Evolutionary conservation across 1,140 invertebrate genomes (phyloP), one percentile per base, ranked within the genome.

Genomic region (Drosophila kanapiae): DNA sequence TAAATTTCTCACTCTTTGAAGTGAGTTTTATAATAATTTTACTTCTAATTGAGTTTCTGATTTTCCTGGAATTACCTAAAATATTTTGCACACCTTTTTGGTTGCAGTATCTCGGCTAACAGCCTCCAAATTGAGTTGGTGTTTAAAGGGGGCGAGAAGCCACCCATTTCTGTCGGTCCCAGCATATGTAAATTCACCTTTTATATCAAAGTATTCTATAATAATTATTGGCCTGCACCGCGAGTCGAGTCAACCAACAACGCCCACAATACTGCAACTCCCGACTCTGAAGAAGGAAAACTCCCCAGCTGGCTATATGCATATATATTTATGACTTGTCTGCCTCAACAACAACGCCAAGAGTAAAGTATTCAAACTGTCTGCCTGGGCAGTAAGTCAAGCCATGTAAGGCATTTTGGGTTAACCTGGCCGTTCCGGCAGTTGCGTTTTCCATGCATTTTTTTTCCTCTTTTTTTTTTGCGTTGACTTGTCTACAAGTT

Each of bases 271-370:
- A 42, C 38, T 33, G 27, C 43, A 59, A 49, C 6, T 70, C 37
- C 43, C 62, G 13, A 31, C 38, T 53, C 23, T 13, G 31, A 45
- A 45, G 65, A 58, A 59, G 64, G 64, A 72, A 72, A 72, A 71
- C 53, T 49, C 13, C 37, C 23, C 67, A 72, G 68, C 70, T 72
- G 69, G 43, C 31, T 72, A 5, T 35, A 35, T 31, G 37, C 4
- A 13, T 18, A 62, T 57, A 78, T 79, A 81, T 86, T 85, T 85
- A 86, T 78, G 69, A 81, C 64, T 81, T 81, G 82, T 64, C 68
- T 75, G 68, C 43, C 38, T 60, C 37, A 71, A 18, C 18, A 33
- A 29, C 45, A 68, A 35, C 42, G 64, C 33, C 47, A 58, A 58
- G 18, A 33, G 51, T 58, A 49, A 58, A 49, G 65, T 31, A 78